Percentiles rank a stretch among this genome's conserved stretches.
phyloP scores from a whole-genome alignment of 2,113 vertebrate genomes.

The Rallus limicola region DNA sequence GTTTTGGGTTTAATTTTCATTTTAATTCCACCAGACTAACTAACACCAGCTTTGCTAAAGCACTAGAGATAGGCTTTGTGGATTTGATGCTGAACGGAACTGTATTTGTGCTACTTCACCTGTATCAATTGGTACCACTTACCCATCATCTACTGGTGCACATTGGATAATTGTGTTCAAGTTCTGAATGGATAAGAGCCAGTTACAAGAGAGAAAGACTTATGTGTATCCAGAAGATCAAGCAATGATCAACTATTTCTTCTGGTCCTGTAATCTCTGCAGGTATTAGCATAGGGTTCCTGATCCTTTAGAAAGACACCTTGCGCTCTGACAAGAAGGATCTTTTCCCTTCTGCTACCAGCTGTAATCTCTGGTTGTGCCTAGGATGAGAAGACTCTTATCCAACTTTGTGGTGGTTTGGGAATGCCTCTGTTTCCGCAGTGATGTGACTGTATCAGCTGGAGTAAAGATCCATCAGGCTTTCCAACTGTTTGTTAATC shows the following conservation, averaged over 20 bases:
- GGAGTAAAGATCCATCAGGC: neutral
- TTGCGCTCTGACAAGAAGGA: neutral
- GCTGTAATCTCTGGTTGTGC: neutral
- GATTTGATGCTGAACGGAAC: neutral
- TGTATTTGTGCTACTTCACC: neutral
- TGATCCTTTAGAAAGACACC: neutral
- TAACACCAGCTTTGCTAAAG: neutral
- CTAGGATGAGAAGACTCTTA: conserved; percentile 35
- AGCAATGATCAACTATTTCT: conserved; percentile 8
- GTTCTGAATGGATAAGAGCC: neutral
- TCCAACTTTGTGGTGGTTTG: neutral
- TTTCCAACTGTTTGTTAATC: neutral
- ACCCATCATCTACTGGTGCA: neutral
- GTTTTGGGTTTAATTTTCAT: neutral
- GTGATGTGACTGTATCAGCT: neutral
- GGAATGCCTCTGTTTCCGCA: neutral
- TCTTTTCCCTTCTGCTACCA: conserved; percentile 5
- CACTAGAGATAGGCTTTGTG: neutral
- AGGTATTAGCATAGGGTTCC: neutral
- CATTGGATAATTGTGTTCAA: neutral
- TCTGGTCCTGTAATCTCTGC: neutral
- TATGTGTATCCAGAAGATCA: conserved; percentile 8
- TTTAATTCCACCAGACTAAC: neutral
- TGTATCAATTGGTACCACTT: neutral
- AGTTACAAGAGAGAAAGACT: neutral